Base-by-base conservation (phyloP, 2,888 invertebrate genomes). In the Lithophane ornitopus region DNA sequence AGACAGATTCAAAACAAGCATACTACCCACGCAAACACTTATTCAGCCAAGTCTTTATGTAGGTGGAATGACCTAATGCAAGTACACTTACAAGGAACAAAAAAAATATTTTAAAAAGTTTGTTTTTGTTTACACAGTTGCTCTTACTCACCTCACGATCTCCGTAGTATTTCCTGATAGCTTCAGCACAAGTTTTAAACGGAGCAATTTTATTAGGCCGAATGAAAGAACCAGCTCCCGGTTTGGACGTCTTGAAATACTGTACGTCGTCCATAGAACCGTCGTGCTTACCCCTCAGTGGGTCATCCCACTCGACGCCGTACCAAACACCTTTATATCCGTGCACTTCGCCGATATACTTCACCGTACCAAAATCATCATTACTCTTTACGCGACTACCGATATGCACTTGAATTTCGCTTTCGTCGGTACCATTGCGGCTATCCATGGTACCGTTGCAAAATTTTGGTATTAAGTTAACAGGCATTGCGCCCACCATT, bases 251-350 rank as follows among this genome's bases (percentile, higher is more conserved):
- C 91, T 97, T 96, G 93, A 99, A 99, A 94, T 99, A 99, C 85
- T 97, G 97, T 66, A 97, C 95, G 66, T 98, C 98, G 83, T 98
- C 97, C 61, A 99, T 97, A 62, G 97, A 97, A 0, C 99, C 99
- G 96, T 99, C 98, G 92, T 99, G 99, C 93, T 99, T 99, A 2
- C 99, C 99, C 89, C 99, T 97, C 12, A 96, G 94, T 6, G 97
- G 97, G 89, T 99, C 98, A 93, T 99, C 99, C 99, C 99, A 99
- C 92, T 99, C 99, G n/a, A 99, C 97, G 0, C 99, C 99, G 74
- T 99, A 96, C 99, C 99, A 99, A 49, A 96, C 92, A 62, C 98
- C 98, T 76, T 97, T 94, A 89, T 98, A 97, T 0, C 98, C 98
- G 80, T 97, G 97, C 71, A 97, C 97, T 91, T 97, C 97, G 67